Evolutionary conservation across 2,797 vertebrate genomes (phyloP), one percentile per base, ranked within the genome.

Genomic region (Arctocebus calabarensis): DNA sequence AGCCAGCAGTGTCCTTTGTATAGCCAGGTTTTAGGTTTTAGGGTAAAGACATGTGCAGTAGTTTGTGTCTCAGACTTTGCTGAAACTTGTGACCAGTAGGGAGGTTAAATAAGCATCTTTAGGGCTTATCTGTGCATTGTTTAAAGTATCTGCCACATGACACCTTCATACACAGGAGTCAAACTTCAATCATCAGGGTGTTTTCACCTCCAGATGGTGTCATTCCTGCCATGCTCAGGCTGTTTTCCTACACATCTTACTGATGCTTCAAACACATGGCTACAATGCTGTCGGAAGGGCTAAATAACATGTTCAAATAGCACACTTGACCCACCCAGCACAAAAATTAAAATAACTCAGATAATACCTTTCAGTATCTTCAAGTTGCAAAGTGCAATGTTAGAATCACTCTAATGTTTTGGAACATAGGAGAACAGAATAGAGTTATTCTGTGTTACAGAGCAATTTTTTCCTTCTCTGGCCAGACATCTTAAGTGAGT

Each of bases 281-380:
- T 57, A 34, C 20, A 55, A 27, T 25, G 29, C 10, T 74, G 64
- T 61, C 27, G 43, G 45, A 86, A 94, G 52, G 22, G 40, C n/a
- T 92, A 43, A 93, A 75, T 66, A 40, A 96, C 12, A 75, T 13
- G 55, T 55, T 90, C 62, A 66, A 88, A 48, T 45, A 71, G 40
- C 62, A 34, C 68, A 62, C 7, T 27, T 83, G 82, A 82, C 20
- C 9, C 64, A 78, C 16, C 37, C 9, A 81, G 7, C 3, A 20
- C 37, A 45, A 94, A 91, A 77, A 94, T 52, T 57, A 90, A 92
- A 73, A 92, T 83, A 85, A 88, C 25, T 43, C 55, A 91, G 43
- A 32, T 77, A 86, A 89, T 32, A 59, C 16, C 8, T 75, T 74
- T 68, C 25, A 93, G 61, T 45, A 52, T 64, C 20, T 66, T 75